A percentile compares a stretch with the other conserved stretches of the same genome.
Evolutionary conservation across 1,140 invertebrate genomes (phyloP).

Genomic region (Megalopta genalis): DNA sequence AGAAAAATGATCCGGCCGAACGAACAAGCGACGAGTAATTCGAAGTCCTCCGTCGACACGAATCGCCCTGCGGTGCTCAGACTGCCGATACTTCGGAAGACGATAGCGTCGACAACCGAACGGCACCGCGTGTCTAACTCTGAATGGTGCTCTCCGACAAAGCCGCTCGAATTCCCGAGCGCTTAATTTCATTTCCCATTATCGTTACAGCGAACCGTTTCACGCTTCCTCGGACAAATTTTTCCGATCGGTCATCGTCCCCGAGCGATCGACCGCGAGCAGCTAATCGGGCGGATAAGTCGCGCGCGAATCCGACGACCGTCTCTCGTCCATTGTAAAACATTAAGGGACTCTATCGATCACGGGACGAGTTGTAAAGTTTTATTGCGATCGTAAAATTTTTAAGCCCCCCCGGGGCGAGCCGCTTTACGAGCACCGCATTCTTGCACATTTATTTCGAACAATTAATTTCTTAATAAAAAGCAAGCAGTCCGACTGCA

Average conservation of each 20-base stretch:
- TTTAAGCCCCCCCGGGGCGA: no score
- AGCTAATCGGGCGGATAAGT: no score
- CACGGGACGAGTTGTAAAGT: not conserved
- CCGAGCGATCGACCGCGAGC: no score
- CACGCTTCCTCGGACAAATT: no score
- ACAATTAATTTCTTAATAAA: no score
- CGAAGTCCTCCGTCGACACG: not conserved
- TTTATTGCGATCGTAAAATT: not conserved
- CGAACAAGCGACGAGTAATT: not conserved
- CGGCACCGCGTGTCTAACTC: not conserved
- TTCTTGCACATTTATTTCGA: no score
- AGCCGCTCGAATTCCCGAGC: not conserved
- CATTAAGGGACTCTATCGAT: not conserved
- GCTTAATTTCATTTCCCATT: no score
- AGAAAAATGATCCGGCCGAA: not conserved
- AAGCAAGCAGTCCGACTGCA: no score
- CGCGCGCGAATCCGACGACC: not conserved
- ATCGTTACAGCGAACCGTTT: no score
- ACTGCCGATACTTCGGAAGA: not conserved
- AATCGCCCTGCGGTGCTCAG: slow-evolving; percentile 5
- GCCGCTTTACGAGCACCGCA: no score
- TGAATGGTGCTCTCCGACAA: no score
- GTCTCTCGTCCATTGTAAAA: not conserved
- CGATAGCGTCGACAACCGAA: not conserved
- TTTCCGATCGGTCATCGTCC: no score